Percentiles rank a stretch among this genome's conserved stretches.
phyloP scores from a whole-genome alignment of 2,113 vertebrate species.

The Hippocampus abdominalis region DNA sequence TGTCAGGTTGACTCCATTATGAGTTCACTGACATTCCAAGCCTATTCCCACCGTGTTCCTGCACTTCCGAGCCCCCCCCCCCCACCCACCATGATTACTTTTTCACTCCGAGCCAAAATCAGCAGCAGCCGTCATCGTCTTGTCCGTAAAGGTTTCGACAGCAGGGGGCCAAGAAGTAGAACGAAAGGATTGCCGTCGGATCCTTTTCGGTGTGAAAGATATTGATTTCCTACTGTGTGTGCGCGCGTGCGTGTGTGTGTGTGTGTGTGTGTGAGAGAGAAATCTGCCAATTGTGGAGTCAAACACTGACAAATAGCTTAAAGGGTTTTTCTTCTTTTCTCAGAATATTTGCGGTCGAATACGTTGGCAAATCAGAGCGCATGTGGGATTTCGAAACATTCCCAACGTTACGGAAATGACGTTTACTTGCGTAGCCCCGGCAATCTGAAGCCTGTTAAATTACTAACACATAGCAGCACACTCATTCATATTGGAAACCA shows the following conservation, averaged over 20 bases:
- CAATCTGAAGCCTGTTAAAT: neutral
- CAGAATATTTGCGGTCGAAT: slow-evolving; percentile 10
- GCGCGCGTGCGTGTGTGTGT: slow-evolving; percentile 25
- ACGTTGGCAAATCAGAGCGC: slow-evolving; percentile 3
- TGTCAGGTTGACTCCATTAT: neutral
- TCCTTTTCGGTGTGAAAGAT: slow-evolving; percentile 49
- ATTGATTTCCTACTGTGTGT: slow-evolving; percentile 55
- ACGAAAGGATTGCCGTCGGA: slow-evolving; percentile 15
- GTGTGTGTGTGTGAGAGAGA: slow-evolving; percentile 6
- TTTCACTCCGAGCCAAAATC: slow-evolving; percentile 16
- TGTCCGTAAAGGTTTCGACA: neutral
- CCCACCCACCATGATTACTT: slow-evolving; percentile 13
- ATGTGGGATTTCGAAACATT: neutral
- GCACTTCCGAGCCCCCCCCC: slow-evolving; percentile 21
- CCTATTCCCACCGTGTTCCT: slow-evolving; percentile 8
- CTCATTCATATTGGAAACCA: neutral
- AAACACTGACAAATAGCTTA: slow-evolving; percentile 45
- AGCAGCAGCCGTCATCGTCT: slow-evolving; percentile 14
- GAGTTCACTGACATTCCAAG: slow-evolving; percentile 15
- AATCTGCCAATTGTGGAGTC: slow-evolving; percentile 43
- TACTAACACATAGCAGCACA: neutral
- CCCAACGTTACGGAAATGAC: slow-evolving; percentile 1
- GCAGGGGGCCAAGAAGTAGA: slow-evolving; percentile 17
- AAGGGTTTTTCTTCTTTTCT: slow-evolving; percentile 14
- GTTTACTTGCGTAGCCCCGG: neutral